Conservation (phyloP, 2,113 vertebrate species). For the Corydoras sp. region DNA sequence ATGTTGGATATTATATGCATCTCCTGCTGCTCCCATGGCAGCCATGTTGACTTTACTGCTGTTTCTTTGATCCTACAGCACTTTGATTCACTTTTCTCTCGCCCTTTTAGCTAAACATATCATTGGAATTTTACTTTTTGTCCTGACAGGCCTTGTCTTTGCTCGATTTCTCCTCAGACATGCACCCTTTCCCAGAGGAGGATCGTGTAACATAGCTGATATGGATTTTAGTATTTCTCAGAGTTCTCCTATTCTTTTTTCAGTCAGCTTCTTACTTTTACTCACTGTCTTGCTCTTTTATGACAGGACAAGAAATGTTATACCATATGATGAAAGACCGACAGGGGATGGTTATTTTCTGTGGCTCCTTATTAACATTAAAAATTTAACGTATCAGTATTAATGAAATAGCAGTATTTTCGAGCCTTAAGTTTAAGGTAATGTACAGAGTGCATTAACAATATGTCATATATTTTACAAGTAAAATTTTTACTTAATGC, state of each 20-base stretch:
- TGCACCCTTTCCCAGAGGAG: slow-evolving; percentile 65
- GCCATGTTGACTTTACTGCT: slow-evolving; percentile 73
- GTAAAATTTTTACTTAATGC: neutral
- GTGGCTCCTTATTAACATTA: neutral
- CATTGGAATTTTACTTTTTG: slow-evolving; percentile 75
- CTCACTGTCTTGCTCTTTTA: slow-evolving; percentile 40
- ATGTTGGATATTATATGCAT: slow-evolving; percentile 73
- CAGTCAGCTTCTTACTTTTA: slow-evolving; percentile 44
- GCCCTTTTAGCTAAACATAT: slow-evolving; percentile 78
- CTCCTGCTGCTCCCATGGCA: slow-evolving; percentile 75
- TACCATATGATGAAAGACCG: neutral
- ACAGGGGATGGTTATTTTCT: neutral
- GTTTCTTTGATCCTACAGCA: slow-evolving; percentile 68
- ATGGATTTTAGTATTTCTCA: slow-evolving; percentile 50
- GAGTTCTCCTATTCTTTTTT: slow-evolving; percentile 58
- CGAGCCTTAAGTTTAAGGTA: too few relatives aligned
- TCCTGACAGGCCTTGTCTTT: slow-evolving; percentile 75
- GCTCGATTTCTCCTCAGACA: slow-evolving; percentile 68
- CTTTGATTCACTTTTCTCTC: slow-evolving; percentile 76
- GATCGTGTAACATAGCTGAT: slow-evolving; percentile 57
- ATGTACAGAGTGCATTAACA: neutral
- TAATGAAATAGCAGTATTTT: too few relatives aligned
- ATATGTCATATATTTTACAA: neutral
- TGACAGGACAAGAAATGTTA: slow-evolving; percentile 14
- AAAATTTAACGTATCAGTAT: neutral